A percentile compares a stretch with the other conserved stretches of the same genome.
phyloP scores from a whole-genome alignment of 2,888 invertebrate species.

The Volucella inanis region DNA sequence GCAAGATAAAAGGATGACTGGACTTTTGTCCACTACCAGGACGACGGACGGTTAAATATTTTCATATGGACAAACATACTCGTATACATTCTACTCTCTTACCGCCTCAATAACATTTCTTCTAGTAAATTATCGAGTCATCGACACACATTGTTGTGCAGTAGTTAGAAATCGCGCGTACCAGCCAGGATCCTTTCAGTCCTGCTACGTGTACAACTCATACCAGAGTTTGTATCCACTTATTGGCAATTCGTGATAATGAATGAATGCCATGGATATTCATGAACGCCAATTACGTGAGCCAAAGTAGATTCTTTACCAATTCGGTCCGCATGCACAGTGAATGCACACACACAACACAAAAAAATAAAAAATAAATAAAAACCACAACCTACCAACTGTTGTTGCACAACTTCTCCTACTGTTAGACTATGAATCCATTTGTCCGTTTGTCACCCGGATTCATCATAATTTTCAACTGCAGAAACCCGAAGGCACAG shows the following conservation, averaged over 20 bases:
- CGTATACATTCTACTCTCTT: slow-evolving; percentile 22
- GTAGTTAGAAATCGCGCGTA: slow-evolving; percentile 57
- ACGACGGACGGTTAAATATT: slow-evolving; percentile 45
- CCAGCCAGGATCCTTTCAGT: slow-evolving; percentile 14
- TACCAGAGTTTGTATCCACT: slow-evolving; percentile 72
- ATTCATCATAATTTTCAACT: slow-evolving; percentile 51
- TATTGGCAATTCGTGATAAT: slow-evolving; percentile 78
- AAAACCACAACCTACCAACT: slow-evolving; percentile 39
- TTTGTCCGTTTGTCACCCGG: slow-evolving; percentile 55
- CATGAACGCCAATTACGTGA: slow-evolving; percentile 77
- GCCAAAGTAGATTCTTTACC: slow-evolving; percentile 74
- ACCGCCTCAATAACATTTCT: slow-evolving; percentile 28
- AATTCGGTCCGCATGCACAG: slow-evolving; percentile 48
- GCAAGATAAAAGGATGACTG: slow-evolving; percentile 32
- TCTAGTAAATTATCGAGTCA: slow-evolving; percentile 70
- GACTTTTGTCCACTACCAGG: slow-evolving; percentile 40
- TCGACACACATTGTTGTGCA: slow-evolving; percentile 48
- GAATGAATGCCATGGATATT: slow-evolving; percentile 77
- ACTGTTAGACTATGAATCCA: not conserved
- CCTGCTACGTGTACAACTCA: slow-evolving; percentile 52
- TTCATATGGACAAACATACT: slow-evolving; percentile 14
- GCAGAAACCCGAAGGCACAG: slow-evolving; percentile 30
- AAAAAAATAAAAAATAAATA: slow-evolving; percentile 38
- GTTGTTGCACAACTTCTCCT: slow-evolving; percentile 28
- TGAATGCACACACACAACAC: slow-evolving; percentile 5